Percentiles rank a stretch among this genome's conserved stretches.
These are phyloP conservation scores for Callocephalon fimbriatum DNA, from an alignment of 2,113 vertebrate genomes.

Conservation along the genomic window DNA sequence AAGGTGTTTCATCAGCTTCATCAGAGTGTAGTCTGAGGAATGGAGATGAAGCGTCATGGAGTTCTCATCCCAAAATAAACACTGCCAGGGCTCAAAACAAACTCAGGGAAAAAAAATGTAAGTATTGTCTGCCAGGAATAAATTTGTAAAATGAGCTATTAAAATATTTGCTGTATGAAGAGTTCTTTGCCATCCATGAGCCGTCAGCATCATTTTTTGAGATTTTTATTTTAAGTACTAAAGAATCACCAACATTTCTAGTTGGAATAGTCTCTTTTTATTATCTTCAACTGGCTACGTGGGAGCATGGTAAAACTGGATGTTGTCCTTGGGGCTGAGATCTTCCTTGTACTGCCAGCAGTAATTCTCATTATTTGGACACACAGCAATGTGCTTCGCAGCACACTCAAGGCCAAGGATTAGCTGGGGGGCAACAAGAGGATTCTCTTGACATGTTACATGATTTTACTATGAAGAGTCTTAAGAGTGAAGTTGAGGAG, in stretches of 20 bases:
- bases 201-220: background rate
- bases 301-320: background rate
- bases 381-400: background rate
- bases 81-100: background rate
- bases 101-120: background rate
- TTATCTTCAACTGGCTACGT: background rate
- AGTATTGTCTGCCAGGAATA: background rate
- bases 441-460: background rate
- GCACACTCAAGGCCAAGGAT: background rate
- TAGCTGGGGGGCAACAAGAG: background rate
- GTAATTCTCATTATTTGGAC: background rate
- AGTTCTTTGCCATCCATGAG: background rate
- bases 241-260: background rate
- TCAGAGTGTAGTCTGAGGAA: background rate
- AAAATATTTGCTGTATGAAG: background rate
- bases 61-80: slow-evolving; percentile 16
- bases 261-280: background rate
- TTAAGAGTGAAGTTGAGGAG: background rate
- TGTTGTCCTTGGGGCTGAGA: background rate
- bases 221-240: background rate
- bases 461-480: background rate
- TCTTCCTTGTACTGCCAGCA: background rate
- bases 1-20: background rate
- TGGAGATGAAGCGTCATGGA: background rate
- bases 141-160: background rate